Evolutionary conservation across 2,113 vertebrate species (phyloP), one percentile per base, ranked within the genome.

Genomic region (Albula goreensis): DNA sequence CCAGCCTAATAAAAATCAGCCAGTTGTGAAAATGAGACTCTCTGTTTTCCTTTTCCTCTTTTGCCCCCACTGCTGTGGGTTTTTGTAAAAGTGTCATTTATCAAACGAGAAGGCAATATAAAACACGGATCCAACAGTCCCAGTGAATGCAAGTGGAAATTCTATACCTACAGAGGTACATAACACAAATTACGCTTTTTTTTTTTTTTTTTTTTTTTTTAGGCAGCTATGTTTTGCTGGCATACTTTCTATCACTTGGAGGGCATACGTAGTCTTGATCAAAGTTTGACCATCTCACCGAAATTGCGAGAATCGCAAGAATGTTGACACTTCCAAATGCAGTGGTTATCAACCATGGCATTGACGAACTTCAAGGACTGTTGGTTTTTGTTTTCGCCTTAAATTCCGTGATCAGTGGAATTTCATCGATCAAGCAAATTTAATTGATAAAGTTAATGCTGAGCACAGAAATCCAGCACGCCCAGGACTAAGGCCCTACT

Each of bases 61-160:
- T 31, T 52, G 5, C 6, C 22, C 1, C 57, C 7, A 41, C 8
- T 41, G 31, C 31, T 41, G 31, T 41, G 31, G 15, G 82, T 57
- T 79, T 31, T 77, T 11, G 74, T 12, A 74, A 52, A 52, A 7
- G 83, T 78, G 63, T 52, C 83, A 77, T 84, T 84, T 84, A n/a
- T 84, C 50, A 31, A 84, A 74, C 57, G 11, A 74, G 48, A 84
- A 84, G 50, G 74, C 49, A 25, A 84, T 84, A 77, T 74, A 77
- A 77, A n/a, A 13, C 48, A 52, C 5, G 60, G 19, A 25, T 50
- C 41, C 10, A 48, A 49, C 25, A n/a, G 41, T 50, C 15, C 31
- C 78, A 50, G 31, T 49, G 12, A 79, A 50, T 15, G 49, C n/a
- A 10, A 74, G 70, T 7, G 4, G 70, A 22, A 74, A 74, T 31